Conservation (phyloP, 2,797 vertebrate genomes). For the Crocodylus rhombifer region DNA sequence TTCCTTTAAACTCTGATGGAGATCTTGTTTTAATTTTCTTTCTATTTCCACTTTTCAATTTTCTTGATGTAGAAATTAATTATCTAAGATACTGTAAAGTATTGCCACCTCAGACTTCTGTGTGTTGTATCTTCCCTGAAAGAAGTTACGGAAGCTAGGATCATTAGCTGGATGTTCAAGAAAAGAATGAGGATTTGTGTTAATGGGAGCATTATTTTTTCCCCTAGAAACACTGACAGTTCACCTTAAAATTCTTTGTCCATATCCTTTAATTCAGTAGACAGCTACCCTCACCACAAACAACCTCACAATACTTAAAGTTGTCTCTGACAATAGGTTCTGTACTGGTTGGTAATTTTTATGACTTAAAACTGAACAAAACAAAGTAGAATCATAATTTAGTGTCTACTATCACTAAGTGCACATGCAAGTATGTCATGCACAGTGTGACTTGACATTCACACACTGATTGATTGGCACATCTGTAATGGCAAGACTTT, state of each 20-base stretch:
- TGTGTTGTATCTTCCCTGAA: conserved; percentile 25
- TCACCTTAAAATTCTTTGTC: conserved; percentile 56
- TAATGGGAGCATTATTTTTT: conserved; percentile 57
- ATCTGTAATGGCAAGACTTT: neutral
- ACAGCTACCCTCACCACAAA: conserved; percentile 59
- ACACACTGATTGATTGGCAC: conserved; percentile 13
- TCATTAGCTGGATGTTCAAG: conserved; percentile 58
- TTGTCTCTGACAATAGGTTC: conserved; percentile 43
- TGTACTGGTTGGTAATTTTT: neutral
- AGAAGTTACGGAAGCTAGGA: conserved; percentile 32
- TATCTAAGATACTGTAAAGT: neutral
- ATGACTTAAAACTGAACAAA: neutral
- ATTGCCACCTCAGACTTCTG: conserved; percentile 11
- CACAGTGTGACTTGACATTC: neutral
- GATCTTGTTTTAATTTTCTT: conserved; percentile 57
- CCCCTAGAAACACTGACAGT: conserved; percentile 22
- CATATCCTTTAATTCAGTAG: conserved; percentile 63
- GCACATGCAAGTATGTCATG: neutral
- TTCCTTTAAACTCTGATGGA: conserved; percentile 17
- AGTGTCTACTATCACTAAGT: accelerated
- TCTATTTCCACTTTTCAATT: conserved; percentile 43
- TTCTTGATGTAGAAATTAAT: conserved; percentile 53
- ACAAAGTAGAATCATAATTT: neutral
- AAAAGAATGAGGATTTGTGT: conserved; percentile 52
- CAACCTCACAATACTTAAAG: conserved; percentile 53